Percentiles rank a stretch among this genome's conserved stretches.
phyloP scores from a whole-genome alignment of 2,888 invertebrate species.

The Heliconius aoede region DNA sequence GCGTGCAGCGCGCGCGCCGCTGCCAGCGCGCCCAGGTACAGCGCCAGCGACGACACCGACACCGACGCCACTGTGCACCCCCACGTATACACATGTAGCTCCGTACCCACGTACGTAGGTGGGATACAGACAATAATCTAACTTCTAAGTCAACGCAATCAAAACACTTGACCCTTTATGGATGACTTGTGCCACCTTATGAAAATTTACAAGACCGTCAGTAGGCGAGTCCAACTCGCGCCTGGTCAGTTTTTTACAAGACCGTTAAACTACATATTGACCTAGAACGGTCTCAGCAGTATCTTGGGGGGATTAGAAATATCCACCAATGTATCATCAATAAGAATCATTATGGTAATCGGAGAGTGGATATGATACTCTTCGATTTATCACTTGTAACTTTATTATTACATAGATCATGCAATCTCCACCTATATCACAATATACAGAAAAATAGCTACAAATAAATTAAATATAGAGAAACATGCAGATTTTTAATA shows the following conservation, averaged over 20 bases:
- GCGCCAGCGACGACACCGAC: conserved; percentile 86
- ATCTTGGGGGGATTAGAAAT: no score
- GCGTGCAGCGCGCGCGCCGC: conserved; percentile 86
- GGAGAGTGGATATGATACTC: not conserved
- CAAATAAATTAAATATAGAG: conserved; percentile 14
- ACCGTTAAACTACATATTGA: no score
- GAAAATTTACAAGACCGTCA: no score
- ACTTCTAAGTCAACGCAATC: no score
- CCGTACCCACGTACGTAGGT: no score
- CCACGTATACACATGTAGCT: no score
- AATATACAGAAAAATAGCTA: not conserved
- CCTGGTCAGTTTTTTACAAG: no score
- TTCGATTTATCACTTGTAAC: not conserved
- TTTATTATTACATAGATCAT: conserved; percentile 17
- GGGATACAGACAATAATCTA: no score
- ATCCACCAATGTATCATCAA: not conserved
- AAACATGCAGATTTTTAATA: conserved; percentile 27
- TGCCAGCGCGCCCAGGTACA: conserved; percentile 87
- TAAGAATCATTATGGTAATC: not conserved
- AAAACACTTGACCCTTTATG: no score
- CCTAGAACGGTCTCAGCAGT: no score
- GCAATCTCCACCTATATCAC: conserved; percentile 3
- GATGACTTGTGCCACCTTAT: no score
- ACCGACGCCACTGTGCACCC: conserved; percentile 83
- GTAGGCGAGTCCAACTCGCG: no score